Evolutionary conservation across 2,797 vertebrate species (phyloP).

Genomic region (Paratrypauchen microcephalus): DNA sequence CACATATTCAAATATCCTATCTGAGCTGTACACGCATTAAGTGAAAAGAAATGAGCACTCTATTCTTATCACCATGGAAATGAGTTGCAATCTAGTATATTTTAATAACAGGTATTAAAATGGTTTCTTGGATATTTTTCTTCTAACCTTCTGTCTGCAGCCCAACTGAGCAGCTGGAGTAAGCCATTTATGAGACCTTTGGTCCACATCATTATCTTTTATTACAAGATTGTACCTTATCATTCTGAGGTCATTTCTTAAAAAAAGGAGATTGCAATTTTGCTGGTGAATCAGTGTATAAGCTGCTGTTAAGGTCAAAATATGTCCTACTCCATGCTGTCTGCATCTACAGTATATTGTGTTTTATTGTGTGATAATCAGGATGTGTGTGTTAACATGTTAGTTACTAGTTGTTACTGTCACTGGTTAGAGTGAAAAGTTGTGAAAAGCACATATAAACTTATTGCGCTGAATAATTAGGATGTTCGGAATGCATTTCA

Average conservation of each 20-base stretch:
- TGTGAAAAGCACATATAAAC: too few relatives aligned
- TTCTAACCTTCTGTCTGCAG: neutral
- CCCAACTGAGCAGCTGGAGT: neutral
- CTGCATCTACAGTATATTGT: too few relatives aligned
- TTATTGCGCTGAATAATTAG: too few relatives aligned
- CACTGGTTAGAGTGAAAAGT: too few relatives aligned
- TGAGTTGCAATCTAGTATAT: neutral
- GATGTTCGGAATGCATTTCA: too few relatives aligned
- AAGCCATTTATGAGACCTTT: neutral
- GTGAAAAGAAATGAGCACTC: neutral
- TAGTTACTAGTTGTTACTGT: too few relatives aligned
- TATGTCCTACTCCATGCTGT: too few relatives aligned
- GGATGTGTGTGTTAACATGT: too few relatives aligned
- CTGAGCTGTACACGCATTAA: too few relatives aligned
- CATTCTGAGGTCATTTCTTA: neutral
- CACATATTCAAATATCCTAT: too few relatives aligned
- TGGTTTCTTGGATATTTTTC: neutral
- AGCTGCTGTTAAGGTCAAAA: too few relatives aligned
- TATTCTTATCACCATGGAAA: neutral
- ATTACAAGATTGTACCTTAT: constrained; percentile 2
- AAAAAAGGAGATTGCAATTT: neutral
- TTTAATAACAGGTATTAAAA: neutral
- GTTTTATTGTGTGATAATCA: too few relatives aligned
- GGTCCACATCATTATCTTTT: neutral
- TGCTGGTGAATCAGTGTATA: neutral